Conservation (phyloP, 2,113 vertebrate genomes). For the Sturnira hondurensis region DNA sequence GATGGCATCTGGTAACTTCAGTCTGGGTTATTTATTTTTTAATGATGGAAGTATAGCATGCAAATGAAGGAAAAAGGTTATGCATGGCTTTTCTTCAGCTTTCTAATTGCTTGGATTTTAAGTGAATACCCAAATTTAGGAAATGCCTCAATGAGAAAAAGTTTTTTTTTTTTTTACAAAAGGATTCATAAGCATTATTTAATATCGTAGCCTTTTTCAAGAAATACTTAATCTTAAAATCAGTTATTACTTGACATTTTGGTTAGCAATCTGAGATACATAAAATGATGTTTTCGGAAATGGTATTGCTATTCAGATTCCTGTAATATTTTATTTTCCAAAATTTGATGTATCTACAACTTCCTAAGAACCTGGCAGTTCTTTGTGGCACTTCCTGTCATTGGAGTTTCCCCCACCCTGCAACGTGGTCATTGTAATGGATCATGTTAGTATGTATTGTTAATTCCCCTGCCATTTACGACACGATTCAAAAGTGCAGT, state of each 20-base stretch:
- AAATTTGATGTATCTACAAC: background rate
- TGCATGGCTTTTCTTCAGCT: background rate
- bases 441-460: background rate
- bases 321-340: background rate
- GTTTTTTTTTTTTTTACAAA: background rate
- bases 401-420: background rate
- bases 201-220: background rate
- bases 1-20: background rate
- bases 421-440: background rate
- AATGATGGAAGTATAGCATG: background rate
- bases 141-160: background rate
- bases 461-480: background rate
- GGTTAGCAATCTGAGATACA: background rate
- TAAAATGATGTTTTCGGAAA: constrained; percentile 12
- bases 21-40: background rate
- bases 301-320: background rate
- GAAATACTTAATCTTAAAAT: background rate
- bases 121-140: background rate
- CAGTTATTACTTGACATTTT: constrained; percentile 2
- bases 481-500: background rate
- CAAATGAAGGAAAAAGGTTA: background rate
- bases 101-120: constrained; percentile 19
- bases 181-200: background rate
- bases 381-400: background rate
- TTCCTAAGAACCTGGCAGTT: background rate